Percentiles rank a stretch among this genome's conserved stretches.
These are phyloP conservation scores for Mechanitis mazaeus DNA, from an alignment of 2,888 invertebrate genomes.

Conservation along the genomic window DNA sequence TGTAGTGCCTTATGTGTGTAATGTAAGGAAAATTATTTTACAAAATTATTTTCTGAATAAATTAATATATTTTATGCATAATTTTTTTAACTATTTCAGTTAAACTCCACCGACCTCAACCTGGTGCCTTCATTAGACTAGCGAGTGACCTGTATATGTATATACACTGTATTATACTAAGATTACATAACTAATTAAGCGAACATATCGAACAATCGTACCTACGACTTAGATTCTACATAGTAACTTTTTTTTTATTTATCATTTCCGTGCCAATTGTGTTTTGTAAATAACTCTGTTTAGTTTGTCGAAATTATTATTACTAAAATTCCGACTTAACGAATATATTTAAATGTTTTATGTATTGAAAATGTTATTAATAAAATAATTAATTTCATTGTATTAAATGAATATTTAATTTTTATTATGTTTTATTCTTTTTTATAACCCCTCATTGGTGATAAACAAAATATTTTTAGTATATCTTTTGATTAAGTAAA, in stretches of 20 bases:
- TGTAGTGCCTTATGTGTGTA: constrained; percentile 41
- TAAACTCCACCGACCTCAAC: constrained; percentile 74
- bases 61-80: too few species aligned
- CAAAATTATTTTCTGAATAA: too few species aligned
- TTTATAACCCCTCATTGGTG: constrained; percentile 24
- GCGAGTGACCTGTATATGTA: constrained; percentile 68
- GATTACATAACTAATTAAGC: constrained; percentile 52
- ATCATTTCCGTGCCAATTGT: constrained; percentile 66
- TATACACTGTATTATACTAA: constrained; percentile 65
- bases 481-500: neutral
- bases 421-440: constrained; percentile 21
- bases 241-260: constrained; percentile 44
- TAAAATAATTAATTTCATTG: constrained; percentile 54
- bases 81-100: constrained; percentile 42
- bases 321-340: constrained; percentile 25
- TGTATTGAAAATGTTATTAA: constrained; percentile 45
- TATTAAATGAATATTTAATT: constrained; percentile 62
- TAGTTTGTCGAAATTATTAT: constrained; percentile 21
- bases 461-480: neutral
- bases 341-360: constrained; percentile 34
- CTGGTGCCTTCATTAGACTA: constrained; percentile 73
- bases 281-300: constrained; percentile 40
- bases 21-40: constrained; percentile 10
- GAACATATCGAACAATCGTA: constrained; percentile 67
- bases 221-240: constrained; percentile 48